Base-by-base conservation (phyloP, 2,113 vertebrate genomes). In the Smithornis capensis region DNA sequence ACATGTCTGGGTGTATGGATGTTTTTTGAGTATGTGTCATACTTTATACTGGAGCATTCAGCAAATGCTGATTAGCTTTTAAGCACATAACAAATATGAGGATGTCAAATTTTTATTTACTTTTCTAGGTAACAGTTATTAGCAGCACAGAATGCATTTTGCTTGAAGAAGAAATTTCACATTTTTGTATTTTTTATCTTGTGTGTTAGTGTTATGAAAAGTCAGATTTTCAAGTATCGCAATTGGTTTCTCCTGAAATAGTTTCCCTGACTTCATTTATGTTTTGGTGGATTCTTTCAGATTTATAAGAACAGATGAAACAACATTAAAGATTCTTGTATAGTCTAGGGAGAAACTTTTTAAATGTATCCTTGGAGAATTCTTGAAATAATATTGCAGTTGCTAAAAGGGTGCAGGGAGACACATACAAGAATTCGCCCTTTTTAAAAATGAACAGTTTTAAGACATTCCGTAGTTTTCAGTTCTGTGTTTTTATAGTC, bases 161-260 rank as follows among this genome's bases (percentile, higher is more conserved):
- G 79, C 35, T 96, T 28, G 45, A 90, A n/a, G 25, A 59, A 64
- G 14, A 84, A 75, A 56, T 8, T 4, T 15, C 37, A 4, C 8
- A 1, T 53, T 77, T 92, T 87, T 70, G n/a, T 93, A 5, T 45
- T 95, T 96, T 95, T 87, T 81, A 85, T 96, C 96, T 89, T 87
- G 24, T 68, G 33, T 87, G 47, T 81, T 40, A 60, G 31, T 60
- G 21, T 49, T 52, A 63, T 2, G 18, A 87, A 87, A 75, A 57
- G 31, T 60, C 49, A 60, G 68, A 67, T 90, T 92, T 93, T 92
- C 69, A 88, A 84, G 80, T 38, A n/a, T 78, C 76, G 21, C 11
- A 62, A 2, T 44, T 78, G 27, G 2, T n/a, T 50, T 69, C 37
- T 70, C 29, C 29, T 2, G 2, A 83, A 87, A 65, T 57, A 10